Evolutionary conservation across 2,113 vertebrate species (phyloP), one percentile per base, ranked within the genome.

Genomic region (Hyla sarda): DNA sequence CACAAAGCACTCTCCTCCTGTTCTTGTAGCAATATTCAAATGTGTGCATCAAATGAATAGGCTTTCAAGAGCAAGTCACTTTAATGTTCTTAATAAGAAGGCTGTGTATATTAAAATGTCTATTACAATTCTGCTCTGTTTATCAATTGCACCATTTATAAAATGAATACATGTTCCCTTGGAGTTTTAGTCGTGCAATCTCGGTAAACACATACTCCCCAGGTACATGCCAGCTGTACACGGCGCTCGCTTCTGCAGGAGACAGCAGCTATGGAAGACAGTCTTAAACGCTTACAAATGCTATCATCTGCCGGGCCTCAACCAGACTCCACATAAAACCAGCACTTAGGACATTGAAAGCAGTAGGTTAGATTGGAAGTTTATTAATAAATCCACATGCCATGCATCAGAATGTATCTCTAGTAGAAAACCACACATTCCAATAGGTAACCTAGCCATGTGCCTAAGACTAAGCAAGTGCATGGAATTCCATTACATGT

Each of bases 41-140:
- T 81, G 84, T 34, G 54, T 67, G 60, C 47, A 82, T 87, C 78
- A 87, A 87, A 87, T 87, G 62, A 82, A 74, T 62, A 62, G 65
- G 76, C 54, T 81, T 62, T 71, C 47, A 71, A 19, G 28, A 23
- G 65, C 81, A 73, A 80, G 84, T 80, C 65, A 58, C 76, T 86
- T 73, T 73, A 86, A 73, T 60, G 50, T 81, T 52, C 67, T 47
- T 67, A 85, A 83, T 83, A 83, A n/a, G 47, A 79, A 28, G 4
- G 73, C 58, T n/a, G 77, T 16, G 34, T 73, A 60, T 73, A 86
- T 81, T 73, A 45, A 60, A 81, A 86, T 81, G 77, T 74, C 84
- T 81, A 32, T 73, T 81, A 45, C 52, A 73, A 60, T 81, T 73
- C 50, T 14, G 65, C n/a, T 30, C 32, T 30, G 50, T 81, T 86